Evolutionary conservation across 2,888 invertebrate species (phyloP).

Genomic region (Pristionchus arcanus): DNA sequence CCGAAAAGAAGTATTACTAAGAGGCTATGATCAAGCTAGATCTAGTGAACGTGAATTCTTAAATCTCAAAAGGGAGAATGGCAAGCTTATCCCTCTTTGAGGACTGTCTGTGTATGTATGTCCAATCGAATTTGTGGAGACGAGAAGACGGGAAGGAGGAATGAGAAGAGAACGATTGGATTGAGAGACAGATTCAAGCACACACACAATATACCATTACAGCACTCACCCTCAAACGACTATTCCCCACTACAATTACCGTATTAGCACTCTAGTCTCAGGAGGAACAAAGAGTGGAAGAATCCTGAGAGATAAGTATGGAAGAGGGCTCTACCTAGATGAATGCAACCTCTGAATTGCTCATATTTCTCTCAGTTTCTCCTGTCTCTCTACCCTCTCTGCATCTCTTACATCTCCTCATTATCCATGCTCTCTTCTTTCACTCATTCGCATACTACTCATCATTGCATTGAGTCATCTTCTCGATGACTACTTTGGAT

Average conservation of each 20-base stretch:
- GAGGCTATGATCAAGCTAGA: too few relatives aligned
- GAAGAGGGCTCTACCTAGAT: slow-evolving; percentile 9
- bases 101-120: slow-evolving; percentile 45
- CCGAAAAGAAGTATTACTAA: not conserved
- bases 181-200: not conserved
- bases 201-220: slow-evolving; percentile 31
- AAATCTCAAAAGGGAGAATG: too few relatives aligned
- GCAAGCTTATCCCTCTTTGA: not conserved
- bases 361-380: not conserved
- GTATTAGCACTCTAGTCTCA: not conserved
- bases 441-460: slow-evolving; percentile 51
- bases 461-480: slow-evolving; percentile 36
- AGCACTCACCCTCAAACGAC: not conserved
- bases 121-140: slow-evolving; percentile 48
- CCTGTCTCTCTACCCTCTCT: slow-evolving; percentile 12
- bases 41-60: too few relatives aligned
- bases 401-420: slow-evolving; percentile 6
- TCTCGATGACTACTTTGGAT: slow-evolving; percentile 42
- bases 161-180: slow-evolving; percentile 36
- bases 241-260: not conserved
- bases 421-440: not conserved
- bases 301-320: not conserved
- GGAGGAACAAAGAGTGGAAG: not conserved
- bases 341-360: not conserved
- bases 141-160: slow-evolving; percentile 29